A percentile compares a stretch with the other conserved stretches of the same genome.
Conservation (phyloP, 2,888 invertebrate species). For the Epinotia bilunana region DNA sequence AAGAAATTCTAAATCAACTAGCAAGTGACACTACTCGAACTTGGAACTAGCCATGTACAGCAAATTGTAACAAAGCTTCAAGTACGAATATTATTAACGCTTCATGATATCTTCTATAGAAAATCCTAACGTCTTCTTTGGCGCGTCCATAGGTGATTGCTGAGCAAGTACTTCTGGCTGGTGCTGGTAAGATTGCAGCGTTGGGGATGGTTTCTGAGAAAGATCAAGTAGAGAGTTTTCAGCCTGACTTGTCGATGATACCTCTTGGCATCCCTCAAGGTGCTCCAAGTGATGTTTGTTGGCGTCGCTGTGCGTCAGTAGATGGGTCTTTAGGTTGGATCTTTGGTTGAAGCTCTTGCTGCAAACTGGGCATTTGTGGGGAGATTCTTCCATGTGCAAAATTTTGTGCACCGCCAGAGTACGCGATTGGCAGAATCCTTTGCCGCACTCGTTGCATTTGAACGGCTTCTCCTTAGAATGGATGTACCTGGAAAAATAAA, state of each 20-base stretch:
- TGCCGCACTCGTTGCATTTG: constrained; percentile 98
- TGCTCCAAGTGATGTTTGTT: constrained; percentile 80
- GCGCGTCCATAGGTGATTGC: constrained; percentile 72
- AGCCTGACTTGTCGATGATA: constrained; percentile 80
- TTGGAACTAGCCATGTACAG: constrained; percentile 48
- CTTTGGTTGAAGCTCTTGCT: constrained; percentile 96
- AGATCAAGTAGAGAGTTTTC: constrained; percentile 83
- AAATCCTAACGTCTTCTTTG: constrained; percentile 87
- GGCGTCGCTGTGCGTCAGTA: constrained; percentile 93
- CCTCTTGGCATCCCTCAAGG: constrained; percentile 81
- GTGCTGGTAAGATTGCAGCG: constrained; percentile 63
- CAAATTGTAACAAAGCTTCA: constrained; percentile 47
- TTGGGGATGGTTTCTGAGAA: constrained; percentile 80
- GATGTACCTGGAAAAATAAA: constrained; percentile 91
- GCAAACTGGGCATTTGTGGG: constrained; percentile 96
- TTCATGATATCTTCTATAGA: constrained; percentile 96
- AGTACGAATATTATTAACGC: constrained; percentile 81
- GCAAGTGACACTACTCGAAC: constrained; percentile 53
- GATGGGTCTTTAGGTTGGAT: constrained; percentile 95
- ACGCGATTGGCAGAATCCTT: constrained; percentile 98
- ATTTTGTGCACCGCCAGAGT: constrained; percentile 98
- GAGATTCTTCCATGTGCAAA: constrained; percentile 96
- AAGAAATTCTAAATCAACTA: constrained; percentile 27
- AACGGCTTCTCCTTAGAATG: constrained; percentile 99
- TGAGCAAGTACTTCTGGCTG: constrained; percentile 64